A percentile compares a stretch with the other conserved stretches of the same genome.
Conservation (phyloP, 2,797 vertebrate genomes). For the Tragelaphus eurycerus region DNA sequence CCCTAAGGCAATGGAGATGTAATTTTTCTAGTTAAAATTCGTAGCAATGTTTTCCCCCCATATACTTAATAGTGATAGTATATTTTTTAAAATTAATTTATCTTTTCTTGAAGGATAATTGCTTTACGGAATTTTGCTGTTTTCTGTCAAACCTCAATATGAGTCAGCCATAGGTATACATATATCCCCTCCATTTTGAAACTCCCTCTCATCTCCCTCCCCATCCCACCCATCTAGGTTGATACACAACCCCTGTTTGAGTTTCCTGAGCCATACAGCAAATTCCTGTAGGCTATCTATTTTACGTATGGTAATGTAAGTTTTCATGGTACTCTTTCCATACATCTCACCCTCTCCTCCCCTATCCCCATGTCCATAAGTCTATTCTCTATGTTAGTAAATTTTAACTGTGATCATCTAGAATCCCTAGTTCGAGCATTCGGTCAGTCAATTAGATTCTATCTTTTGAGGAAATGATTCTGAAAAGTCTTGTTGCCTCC, state of each 20-base stretch:
- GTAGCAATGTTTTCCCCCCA: accelerated
- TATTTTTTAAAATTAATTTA: background rate
- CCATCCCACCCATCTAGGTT: no score
- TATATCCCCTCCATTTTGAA: no score
- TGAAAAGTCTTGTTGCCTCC: background rate
- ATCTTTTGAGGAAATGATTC: background rate
- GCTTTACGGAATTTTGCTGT: background rate
- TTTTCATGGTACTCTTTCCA: no score
- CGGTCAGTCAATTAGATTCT: background rate
- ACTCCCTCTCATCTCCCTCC: no score
- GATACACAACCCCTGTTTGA: no score
- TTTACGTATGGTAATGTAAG: no score
- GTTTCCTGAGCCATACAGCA: no score
- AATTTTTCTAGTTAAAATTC: background rate
- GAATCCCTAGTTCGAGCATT: background rate
- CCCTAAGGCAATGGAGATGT: background rate
- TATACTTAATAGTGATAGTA: background rate
- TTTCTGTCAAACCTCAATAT: background rate
- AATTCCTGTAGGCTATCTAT: no score
- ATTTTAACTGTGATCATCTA: background rate
- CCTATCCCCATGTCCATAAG: no score
- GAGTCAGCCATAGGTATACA: background rate
- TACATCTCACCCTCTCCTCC: no score
- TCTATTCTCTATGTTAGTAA: background rate
- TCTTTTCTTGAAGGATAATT: background rate